Percentiles rank a stretch among this genome's conserved stretches.
Conservation (phyloP, 2,113 vertebrate species). For the Eira barbara region DNA sequence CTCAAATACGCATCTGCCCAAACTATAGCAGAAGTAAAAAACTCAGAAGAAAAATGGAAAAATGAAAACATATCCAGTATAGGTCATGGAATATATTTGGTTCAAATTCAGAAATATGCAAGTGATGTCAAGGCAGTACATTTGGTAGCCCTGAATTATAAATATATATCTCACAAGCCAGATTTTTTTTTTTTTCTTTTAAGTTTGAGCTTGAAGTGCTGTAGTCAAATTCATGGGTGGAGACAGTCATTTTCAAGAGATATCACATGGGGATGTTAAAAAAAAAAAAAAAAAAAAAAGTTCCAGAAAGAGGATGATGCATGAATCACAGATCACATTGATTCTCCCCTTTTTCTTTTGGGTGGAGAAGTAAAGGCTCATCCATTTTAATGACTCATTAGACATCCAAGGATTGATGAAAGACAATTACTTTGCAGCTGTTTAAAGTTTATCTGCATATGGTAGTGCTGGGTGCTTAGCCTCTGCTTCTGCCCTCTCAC, state of each 20-base stretch:
- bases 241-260: background rate
- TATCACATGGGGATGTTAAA: background rate
- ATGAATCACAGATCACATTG: background rate
- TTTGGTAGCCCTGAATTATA: background rate
- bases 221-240: background rate
- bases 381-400: background rate
- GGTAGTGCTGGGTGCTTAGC: background rate
- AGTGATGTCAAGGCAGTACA: background rate
- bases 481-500: background rate
- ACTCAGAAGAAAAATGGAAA: background rate
- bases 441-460: background rate
- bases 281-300: background rate
- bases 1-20: background rate
- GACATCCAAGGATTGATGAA: background rate
- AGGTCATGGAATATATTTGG: background rate
- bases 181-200: background rate
- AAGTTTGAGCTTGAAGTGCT: background rate
- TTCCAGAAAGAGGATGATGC: background rate
- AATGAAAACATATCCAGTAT: background rate
- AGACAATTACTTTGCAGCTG: background rate
- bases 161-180: background rate
- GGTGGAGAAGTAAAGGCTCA: background rate
- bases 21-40: background rate
- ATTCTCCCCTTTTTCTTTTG: background rate
- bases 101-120: conserved; percentile 20